Conservation (phyloP, 2,113 vertebrate genomes). For the Progne subis region DNA sequence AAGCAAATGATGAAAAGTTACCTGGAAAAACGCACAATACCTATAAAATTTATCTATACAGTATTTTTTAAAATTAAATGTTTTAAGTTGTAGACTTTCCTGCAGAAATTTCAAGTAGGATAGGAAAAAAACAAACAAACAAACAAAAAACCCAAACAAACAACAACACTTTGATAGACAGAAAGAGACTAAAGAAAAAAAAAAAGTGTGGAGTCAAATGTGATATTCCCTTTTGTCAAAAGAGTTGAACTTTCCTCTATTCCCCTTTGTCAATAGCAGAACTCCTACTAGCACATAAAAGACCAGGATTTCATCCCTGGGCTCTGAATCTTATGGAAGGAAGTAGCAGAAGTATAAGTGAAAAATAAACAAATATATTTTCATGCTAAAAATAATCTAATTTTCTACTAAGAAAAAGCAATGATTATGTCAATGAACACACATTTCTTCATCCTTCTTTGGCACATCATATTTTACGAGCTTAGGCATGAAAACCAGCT, state of each 20-base stretch:
- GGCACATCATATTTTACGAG: not conserved
- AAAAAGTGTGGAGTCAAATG: not conserved
- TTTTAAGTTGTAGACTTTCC: not conserved
- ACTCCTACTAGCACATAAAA: not conserved
- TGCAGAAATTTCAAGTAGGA: not conserved
- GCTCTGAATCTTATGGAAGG: not conserved
- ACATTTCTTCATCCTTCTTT: not conserved
- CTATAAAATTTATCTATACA: not conserved
- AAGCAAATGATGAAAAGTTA: not conserved
- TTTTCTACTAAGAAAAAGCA: not conserved
- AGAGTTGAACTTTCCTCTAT: not conserved
- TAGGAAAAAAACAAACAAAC: not conserved
- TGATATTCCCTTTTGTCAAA: not conserved
- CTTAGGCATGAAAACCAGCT: not conserved
- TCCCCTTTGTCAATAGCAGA: not conserved
- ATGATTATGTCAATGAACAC: not conserved
- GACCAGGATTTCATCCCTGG: not conserved
- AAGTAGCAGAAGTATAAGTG: not conserved
- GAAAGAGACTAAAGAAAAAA: not conserved
- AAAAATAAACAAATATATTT: not conserved
- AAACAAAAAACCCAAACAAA: not conserved
- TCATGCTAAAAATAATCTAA: not conserved
- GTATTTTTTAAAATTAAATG: not conserved
- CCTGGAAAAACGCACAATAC: not conserved
- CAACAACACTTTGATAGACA: not conserved